phyloP scores from a whole-genome alignment of 2,797 vertebrate species.

The Pipistrellus kuhlii region DNA sequence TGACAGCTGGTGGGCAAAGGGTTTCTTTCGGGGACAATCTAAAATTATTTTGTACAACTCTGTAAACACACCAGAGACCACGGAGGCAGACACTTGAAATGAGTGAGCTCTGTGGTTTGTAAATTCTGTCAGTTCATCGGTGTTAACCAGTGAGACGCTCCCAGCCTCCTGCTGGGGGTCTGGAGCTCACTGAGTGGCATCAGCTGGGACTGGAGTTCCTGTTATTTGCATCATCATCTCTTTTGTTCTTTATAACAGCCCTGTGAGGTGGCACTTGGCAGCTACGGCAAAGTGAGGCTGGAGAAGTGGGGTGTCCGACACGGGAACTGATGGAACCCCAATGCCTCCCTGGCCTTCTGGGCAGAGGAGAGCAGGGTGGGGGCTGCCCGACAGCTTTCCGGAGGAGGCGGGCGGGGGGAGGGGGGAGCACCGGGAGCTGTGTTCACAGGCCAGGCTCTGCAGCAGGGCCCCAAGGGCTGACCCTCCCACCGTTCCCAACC shows the following conservation, averaged over 20 bases:
- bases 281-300: neutral
- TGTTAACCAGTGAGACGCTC: neutral
- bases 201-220: fast-evolving
- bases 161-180: neutral
- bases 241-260: neutral
- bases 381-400: neutral
- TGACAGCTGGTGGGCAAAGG: neutral
- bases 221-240: fast-evolving
- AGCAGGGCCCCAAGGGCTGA: neutral
- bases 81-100: neutral
- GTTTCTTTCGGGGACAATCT: neutral
- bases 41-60: neutral
- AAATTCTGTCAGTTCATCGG: neutral
- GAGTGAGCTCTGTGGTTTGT: neutral
- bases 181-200: fast-evolving
- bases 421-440: fast-evolving
- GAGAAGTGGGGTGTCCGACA: neutral
- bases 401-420: too few relatives aligned
- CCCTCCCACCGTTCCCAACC: neutral
- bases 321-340: neutral
- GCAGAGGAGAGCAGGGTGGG: fast-evolving
- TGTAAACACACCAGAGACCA: neutral
- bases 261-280: neutral
- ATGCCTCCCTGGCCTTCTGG: neutral
- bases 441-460: neutral